phyloP scores from a whole-genome alignment of 1,140 invertebrate genomes.

The Hylaeus volcanicus region DNA sequence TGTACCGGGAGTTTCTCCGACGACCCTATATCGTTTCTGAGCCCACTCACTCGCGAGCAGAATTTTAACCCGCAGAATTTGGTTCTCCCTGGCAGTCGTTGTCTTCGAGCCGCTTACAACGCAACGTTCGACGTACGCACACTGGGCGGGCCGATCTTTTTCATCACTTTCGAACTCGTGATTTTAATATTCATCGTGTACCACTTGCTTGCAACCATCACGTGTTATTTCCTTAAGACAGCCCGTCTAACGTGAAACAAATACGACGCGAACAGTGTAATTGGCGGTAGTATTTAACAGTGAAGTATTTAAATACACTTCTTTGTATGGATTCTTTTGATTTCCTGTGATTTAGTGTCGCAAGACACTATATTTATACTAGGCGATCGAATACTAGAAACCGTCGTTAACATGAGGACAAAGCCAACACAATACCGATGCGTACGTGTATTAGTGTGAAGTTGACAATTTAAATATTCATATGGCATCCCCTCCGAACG shows the following conservation, averaged over 20 bases:
- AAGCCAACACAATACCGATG: background rate
- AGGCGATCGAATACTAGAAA: background rate
- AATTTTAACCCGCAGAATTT: conserved; percentile 63
- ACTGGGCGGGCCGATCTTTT: background rate
- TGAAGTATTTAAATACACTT: background rate
- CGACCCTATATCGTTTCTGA: conserved; percentile 55
- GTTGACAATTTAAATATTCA: conserved; percentile 30
- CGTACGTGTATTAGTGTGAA: conserved; percentile 14
- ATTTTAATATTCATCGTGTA: conserved; percentile 4
- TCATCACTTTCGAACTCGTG: background rate
- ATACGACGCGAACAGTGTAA: background rate
- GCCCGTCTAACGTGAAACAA: background rate
- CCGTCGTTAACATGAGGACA: background rate
- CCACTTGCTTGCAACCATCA: too few relatives aligned
- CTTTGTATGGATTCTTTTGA: background rate
- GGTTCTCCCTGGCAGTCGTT: conserved; percentile 56
- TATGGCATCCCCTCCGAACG: conserved; percentile 58
- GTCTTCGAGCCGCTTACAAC: conserved; percentile 51
- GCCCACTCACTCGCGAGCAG: conserved; percentile 59
- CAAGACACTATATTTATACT: background rate
- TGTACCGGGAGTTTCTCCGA: conserved; percentile 53
- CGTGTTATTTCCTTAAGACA: background rate
- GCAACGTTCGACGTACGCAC: conserved; percentile 18
- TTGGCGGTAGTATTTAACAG: background rate
- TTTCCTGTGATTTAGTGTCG: background rate